Conservation (phyloP, 2,888 invertebrate species). For the Scrobipalpa costella region DNA sequence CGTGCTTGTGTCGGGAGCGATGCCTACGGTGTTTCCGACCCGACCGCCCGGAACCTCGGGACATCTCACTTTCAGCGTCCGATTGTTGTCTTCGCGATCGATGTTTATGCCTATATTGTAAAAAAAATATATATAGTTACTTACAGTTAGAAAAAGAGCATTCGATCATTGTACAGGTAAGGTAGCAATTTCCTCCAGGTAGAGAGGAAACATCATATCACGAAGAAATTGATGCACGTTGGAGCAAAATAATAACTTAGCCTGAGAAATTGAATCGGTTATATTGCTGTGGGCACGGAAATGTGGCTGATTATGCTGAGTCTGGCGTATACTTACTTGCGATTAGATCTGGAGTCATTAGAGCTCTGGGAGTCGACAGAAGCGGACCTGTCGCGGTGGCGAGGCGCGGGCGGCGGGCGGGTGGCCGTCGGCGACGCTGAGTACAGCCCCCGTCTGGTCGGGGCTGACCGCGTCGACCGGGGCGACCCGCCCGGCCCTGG, state of each 20-base stretch:
- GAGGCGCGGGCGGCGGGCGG: constrained; percentile 89
- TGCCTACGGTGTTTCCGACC: constrained; percentile 88
- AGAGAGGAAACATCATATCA: not conserved
- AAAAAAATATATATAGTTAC: not conserved
- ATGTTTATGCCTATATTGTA: constrained; percentile 84
- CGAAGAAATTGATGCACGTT: not conserved
- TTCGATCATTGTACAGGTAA: not conserved
- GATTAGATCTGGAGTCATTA: constrained; percentile 89
- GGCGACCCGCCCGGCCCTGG: constrained; percentile 83
- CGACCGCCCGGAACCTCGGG: constrained; percentile 91
- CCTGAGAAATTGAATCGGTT: constrained; percentile 6
- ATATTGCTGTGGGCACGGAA: constrained; percentile 4
- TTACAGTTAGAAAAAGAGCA: not conserved
- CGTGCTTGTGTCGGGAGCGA: constrained; percentile 87
- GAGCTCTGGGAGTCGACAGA: constrained; percentile 95
- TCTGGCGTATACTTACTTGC: constrained; percentile 78
- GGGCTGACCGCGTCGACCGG: constrained; percentile 91
- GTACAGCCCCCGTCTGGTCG: constrained; percentile 87
- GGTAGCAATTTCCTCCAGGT: not conserved
- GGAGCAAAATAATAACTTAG: not conserved
- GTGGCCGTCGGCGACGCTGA: constrained; percentile 88
- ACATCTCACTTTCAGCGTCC: constrained; percentile 94
- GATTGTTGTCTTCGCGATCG: constrained; percentile 90
- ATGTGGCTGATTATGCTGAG: constrained; percentile 1
- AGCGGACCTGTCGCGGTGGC: constrained; percentile 84